Conservation (phyloP, 2,797 vertebrate species). For the Distichodus sexfasciatus region DNA sequence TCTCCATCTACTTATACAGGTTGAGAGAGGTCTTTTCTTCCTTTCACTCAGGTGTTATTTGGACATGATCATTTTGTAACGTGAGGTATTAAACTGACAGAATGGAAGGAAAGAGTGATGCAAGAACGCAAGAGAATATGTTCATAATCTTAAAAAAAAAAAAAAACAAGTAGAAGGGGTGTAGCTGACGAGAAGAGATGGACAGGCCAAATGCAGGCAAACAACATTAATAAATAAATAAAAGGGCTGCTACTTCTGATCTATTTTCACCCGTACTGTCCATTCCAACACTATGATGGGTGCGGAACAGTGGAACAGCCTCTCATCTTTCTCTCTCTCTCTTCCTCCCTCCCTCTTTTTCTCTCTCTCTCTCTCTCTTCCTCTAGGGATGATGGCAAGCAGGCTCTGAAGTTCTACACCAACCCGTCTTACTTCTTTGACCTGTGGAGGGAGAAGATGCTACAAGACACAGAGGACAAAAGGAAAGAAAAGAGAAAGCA, state of each 20-base stretch:
- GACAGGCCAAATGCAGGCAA: not conserved
- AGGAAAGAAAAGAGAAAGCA: conserved; percentile 96
- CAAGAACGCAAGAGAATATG: not conserved
- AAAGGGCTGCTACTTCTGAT: not conserved
- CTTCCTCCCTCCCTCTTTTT: not conserved
- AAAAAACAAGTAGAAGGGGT: not conserved
- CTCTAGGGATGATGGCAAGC: conserved; percentile 91
- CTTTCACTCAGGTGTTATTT: not conserved
- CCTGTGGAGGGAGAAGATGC: conserved; percentile 98
- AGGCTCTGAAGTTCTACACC: conserved; percentile 96
- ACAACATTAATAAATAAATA: not conserved
- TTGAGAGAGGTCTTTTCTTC: conserved; percentile 8
- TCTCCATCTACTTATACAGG: not conserved
- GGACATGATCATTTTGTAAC: not conserved
- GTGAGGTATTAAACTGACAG: not conserved
- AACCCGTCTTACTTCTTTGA: conserved; percentile 98
- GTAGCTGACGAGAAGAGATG: not conserved
- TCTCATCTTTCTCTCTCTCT: not conserved
- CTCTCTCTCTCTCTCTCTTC: not conserved
- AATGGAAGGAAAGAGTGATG: not conserved
- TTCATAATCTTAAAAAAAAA: not conserved
- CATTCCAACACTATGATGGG: not conserved
- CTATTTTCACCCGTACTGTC: not conserved
- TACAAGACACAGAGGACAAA: conserved; percentile 97
- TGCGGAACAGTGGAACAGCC: not conserved